Conservation (phyloP, 2,888 invertebrate species). For the Eucera pruinosa region DNA sequence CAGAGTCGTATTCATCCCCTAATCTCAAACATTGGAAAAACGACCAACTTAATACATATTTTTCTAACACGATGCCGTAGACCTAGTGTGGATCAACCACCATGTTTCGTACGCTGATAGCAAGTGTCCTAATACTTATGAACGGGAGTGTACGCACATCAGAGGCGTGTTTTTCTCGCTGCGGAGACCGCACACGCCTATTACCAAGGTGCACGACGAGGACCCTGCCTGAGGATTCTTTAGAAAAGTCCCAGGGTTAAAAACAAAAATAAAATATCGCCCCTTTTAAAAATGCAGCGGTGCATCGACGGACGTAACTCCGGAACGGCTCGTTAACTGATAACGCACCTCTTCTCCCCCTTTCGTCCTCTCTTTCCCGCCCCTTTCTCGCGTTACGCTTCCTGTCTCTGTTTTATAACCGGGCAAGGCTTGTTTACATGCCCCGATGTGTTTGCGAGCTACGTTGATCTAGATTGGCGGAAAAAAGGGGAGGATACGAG, state of each 20-base stretch:
- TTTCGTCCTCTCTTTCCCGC: background rate
- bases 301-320: constrained; percentile 38
- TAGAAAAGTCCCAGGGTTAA: constrained; percentile 56
- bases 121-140: no score
- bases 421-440: constrained; percentile 44
- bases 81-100: no score
- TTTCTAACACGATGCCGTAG: no score
- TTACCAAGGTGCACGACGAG: constrained; percentile 54
- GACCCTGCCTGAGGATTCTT: constrained; percentile 48
- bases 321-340: constrained; percentile 63
- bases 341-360: constrained; percentile 37
- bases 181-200: constrained; percentile 34
- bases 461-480: constrained; percentile 59
- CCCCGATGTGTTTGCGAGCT: constrained; percentile 44
- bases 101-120: no score
- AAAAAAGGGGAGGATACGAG: constrained; percentile 11
- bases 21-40: no score
- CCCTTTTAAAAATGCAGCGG: constrained; percentile 50
- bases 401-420: background rate
- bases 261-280: constrained; percentile 59
- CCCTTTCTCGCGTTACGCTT: background rate
- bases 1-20: no score
- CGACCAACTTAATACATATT: no score
- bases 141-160: no score
- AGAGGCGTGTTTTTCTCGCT: constrained; percentile 53